phyloP scores from a whole-genome alignment of 1,140 invertebrate genomes.

The Pseudomyrmex flavicornis region DNA sequence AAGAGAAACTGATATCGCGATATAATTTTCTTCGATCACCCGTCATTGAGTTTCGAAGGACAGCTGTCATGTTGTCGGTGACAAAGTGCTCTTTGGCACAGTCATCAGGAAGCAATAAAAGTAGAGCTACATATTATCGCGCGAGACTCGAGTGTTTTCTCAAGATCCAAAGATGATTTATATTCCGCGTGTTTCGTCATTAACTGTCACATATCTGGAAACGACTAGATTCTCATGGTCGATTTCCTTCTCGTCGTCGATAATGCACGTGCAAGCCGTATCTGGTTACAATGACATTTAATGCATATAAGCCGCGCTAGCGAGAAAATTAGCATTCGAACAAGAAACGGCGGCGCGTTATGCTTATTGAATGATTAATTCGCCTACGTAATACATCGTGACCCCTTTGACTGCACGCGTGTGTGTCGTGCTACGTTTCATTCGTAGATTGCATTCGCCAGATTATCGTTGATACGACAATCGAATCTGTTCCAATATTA shows the following conservation, averaged over 20 bases:
- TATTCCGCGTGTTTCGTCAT: conserved; percentile 43
- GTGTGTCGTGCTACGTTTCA: not conserved
- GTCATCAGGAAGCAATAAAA: conserved; percentile 47
- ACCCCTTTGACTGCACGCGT: not conserved
- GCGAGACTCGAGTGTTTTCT: conserved; percentile 7
- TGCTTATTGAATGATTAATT: conserved; percentile 53
- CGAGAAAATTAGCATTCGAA: conserved; percentile 53
- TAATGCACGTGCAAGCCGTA: conserved; percentile 1
- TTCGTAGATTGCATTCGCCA: conserved; percentile 24
- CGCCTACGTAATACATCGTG: conserved; percentile 15
- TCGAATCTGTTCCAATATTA: conserved; percentile 49
- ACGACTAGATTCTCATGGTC: conserved; percentile 25
- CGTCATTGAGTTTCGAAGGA: conserved; percentile 39
- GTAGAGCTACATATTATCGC: conserved; percentile 10
- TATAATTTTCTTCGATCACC: conserved; percentile 15
- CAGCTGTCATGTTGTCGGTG: not conserved
- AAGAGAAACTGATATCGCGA: conserved; percentile 3
- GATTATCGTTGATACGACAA: conserved; percentile 16
- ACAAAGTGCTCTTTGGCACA: not conserved
- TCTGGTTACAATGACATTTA: conserved; percentile 47
- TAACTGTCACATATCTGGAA: conserved; percentile 45
- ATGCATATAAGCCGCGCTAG: conserved; percentile 35
- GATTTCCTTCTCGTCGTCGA: conserved; percentile 1
- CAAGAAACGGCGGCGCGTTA: conserved; percentile 5
- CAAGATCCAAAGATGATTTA: conserved; percentile 56